Base-by-base conservation (phyloP, 2,113 vertebrate species). In the Lanius ludovicianus region DNA sequence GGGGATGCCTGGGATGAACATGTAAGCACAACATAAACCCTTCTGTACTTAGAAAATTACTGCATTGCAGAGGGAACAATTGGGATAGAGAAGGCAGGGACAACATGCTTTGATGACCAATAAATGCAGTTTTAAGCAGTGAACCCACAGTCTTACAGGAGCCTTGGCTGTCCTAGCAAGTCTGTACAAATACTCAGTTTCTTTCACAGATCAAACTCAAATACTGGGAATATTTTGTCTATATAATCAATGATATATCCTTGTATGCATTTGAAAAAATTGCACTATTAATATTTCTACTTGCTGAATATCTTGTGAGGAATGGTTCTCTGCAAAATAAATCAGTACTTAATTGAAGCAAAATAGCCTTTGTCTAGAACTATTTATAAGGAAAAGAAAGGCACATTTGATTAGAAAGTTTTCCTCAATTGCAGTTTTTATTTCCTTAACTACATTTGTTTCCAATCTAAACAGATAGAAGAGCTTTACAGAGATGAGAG, bases 1-100 rank as follows among this genome's bases (percentile, higher is more conserved):
- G 15, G 99, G 98, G 93, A 99, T 99, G 99, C 99, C 99, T 96
- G 99, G 98, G 95, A 99, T 99, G 98, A 99, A 99, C 98, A 99
- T 99, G 99, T 99, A 98, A 98, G 98, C 98, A 97, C 87, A 95
- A 94, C 79, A 86, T 82, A 52, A 56, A 90, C 92, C 73, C 90
- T 96, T 39, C 74, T 37, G 44, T 89, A 50, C 90, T 70, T 91
- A 80, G 15, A 52, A 75, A 93, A 81, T 47, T 37, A n/a, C 50
- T 92, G 37, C 35, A 14, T 57, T 93, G 70, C 87, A 67, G 69
- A 46, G 70, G 64, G 76, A 75, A n/a, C n/a, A 33, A 1, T 28
- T 60, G 25, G 84, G 31, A 31, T 49, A 28, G 11, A 47, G 53
- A 27, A 14, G 27, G 46, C 39, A 46, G 84, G 21, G 44, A 74